Conservation (phyloP, 2,888 invertebrate species). For the Thalpophila matura region DNA sequence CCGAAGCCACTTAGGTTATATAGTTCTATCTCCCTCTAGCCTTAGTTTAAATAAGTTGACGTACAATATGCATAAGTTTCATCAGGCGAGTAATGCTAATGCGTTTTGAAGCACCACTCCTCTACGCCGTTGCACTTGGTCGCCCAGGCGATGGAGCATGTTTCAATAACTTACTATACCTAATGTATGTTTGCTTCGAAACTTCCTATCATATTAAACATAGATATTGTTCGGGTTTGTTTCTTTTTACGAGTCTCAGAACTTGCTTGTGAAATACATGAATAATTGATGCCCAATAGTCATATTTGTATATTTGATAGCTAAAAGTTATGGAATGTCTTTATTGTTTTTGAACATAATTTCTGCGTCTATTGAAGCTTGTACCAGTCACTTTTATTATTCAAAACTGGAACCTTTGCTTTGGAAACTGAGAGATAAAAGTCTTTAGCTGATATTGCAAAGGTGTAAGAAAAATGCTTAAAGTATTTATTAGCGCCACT, state of each 20-base stretch:
- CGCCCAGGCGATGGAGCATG: constrained; percentile 72
- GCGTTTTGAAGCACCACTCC: constrained; percentile 79
- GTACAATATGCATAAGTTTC: constrained; percentile 74
- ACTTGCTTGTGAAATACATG: constrained; percentile 6
- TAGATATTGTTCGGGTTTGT: constrained; percentile 10
- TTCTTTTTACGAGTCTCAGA: neutral
- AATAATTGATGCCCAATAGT: neutral
- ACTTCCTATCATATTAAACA: constrained; percentile 36
- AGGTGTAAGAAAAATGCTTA: neutral
- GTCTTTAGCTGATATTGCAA: neutral
- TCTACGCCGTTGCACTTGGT: constrained; percentile 71
- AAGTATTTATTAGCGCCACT: neutral
- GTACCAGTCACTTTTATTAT: constrained; percentile 1
- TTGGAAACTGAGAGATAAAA: constrained; percentile 10
- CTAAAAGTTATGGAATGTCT: constrained; percentile 15
- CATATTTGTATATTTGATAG: neutral
- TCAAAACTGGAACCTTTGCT: neutral
- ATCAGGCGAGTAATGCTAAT: constrained; percentile 78
- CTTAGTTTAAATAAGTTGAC: constrained; percentile 66
- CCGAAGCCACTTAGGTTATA: constrained; percentile 53
- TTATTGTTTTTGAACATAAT: neutral
- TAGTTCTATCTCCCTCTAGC: constrained; percentile 61
- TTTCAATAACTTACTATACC: constrained; percentile 70
- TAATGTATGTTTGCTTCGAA: constrained; percentile 43
- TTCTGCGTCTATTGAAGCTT: constrained; percentile 1